phyloP scores from a whole-genome alignment of 2,888 invertebrate genomes.

The Drosophila rubida region DNA sequence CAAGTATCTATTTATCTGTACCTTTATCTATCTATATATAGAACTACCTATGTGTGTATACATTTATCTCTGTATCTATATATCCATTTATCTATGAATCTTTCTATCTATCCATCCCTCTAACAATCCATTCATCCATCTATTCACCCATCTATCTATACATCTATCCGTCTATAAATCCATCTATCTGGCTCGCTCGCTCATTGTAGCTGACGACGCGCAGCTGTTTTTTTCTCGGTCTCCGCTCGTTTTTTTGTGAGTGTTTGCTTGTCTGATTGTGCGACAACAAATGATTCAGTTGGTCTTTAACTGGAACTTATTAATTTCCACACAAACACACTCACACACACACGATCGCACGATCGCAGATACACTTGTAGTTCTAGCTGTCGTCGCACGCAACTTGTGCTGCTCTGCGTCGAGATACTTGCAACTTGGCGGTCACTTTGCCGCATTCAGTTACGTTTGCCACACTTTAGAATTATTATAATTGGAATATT shows the following conservation, averaged over 20 bases:
- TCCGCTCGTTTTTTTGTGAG: conserved; percentile 41
- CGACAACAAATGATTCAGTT: conserved; percentile 68
- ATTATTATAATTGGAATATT: too few species aligned
- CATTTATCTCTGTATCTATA: too few species aligned
- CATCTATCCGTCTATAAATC: too few species aligned
- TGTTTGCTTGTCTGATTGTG: conserved; percentile 63
- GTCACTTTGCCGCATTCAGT: background rate
- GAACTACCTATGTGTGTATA: too few species aligned
- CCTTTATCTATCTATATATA: too few species aligned
- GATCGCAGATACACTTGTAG: background rate
- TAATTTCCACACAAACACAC: conserved; percentile 58
- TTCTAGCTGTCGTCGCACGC: conserved; percentile 45
- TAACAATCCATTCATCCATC: too few species aligned
- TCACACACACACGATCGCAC: conserved; percentile 3
- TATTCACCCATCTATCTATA: too few species aligned
- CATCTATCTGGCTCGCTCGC: too few species aligned
- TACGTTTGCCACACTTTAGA: too few species aligned
- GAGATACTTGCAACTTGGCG: background rate
- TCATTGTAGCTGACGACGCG: background rate
- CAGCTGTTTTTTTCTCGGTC: conserved; percentile 28
- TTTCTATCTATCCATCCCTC: too few species aligned
- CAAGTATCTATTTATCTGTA: too few species aligned
- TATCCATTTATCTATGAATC: too few species aligned
- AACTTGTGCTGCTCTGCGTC: conserved; percentile 30
- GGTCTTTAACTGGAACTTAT: conserved; percentile 69